Base-by-base conservation (phyloP, 2,888 invertebrate species). In the Lithophane socia region DNA sequence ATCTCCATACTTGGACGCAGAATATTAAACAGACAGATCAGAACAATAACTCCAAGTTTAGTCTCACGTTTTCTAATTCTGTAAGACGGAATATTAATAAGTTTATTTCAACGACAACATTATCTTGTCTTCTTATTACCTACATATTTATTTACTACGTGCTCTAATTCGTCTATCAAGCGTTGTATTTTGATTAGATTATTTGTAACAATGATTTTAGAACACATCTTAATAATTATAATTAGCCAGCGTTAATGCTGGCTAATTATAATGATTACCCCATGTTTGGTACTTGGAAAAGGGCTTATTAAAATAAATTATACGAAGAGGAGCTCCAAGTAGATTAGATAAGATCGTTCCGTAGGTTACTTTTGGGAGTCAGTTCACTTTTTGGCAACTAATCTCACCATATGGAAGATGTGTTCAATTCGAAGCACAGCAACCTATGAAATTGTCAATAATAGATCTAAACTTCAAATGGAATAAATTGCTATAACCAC, bases 21-120 rank as follows among this genome's bases (percentile, higher is more conserved):
- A 81, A 79, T 82, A 74, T 66, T 80, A 80, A 83, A 77, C 66
- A 80, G 64, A 69, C 56, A 63, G 54, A 73, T 77, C 86, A 69
- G 37, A 75, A 83, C 52, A 80, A 80, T 69, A 75, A 81, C 12
- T 56, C n/a, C 37, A 29, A 47, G 10, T 56, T 60, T 56, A 67
- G 58, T 83, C 52, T 64, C 71, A 74, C 67, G 61, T 73, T 77
- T 79, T 82, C 75, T 75, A 77, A 70, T 67, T 63, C 21, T 42
- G 8, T 60, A 37, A 49, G 24, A 49, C 18, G 13, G 56, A 64
- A 74, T 83, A 84, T 71, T 52, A 66, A 80, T 64, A 67, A 24
- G 16, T 37, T 84, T 29, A 24, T 56, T 74, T 71, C 54, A 64
- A 63, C 13, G 13, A 52, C 21, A 18, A 47, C 12, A 21, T 7